Evolutionary conservation across 2,797 vertebrate species (phyloP).

Genomic region (Melanotaenia maccullochi): DNA sequence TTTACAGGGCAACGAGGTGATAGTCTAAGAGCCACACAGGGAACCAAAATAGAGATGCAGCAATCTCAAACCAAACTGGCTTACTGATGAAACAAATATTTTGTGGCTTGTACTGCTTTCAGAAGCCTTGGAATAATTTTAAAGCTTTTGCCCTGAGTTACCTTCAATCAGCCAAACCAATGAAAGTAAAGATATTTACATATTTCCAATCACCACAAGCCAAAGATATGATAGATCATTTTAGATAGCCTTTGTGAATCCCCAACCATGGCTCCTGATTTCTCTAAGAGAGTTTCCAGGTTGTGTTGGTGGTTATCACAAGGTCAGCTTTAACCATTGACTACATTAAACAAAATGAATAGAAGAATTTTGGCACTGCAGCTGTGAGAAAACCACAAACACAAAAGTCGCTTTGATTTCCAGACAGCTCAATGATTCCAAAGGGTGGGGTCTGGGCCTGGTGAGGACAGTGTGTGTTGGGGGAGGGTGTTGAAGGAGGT

Average conservation of each 20-base stretch:
- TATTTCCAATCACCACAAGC: conserved; percentile 42
- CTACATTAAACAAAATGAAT: conserved; percentile 73
- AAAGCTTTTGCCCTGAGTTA: conserved; percentile 41
- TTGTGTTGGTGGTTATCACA: conserved; percentile 45
- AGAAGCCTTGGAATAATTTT: conserved; percentile 48
- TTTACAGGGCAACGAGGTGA: conserved; percentile 35
- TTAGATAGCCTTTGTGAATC: conserved; percentile 39
- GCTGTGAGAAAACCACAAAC: conserved; percentile 58
- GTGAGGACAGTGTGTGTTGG: conserved; percentile 29
- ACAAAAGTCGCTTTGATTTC: conserved; percentile 78
- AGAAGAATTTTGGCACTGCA: conserved; percentile 37
- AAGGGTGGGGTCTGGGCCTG: conserved; percentile 56
- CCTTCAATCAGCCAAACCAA: conserved; percentile 38
- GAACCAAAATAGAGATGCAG: conserved; percentile 30
- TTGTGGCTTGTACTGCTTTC: conserved; percentile 39
- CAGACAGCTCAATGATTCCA: conserved; percentile 63
- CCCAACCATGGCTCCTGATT: conserved; percentile 40
- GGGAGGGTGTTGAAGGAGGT: conserved; percentile 1
- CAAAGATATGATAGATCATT: conserved; percentile 48
- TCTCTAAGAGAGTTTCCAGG: conserved; percentile 39
- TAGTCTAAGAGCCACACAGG: conserved; percentile 33
- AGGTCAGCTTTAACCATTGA: conserved; percentile 51
- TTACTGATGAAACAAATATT: conserved; percentile 34
- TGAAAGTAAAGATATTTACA: conserved; percentile 39
- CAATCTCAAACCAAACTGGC: conserved; percentile 30